Evolutionary conservation across 2,797 vertebrate genomes (phyloP).

Genomic region (Manis javanica): DNA sequence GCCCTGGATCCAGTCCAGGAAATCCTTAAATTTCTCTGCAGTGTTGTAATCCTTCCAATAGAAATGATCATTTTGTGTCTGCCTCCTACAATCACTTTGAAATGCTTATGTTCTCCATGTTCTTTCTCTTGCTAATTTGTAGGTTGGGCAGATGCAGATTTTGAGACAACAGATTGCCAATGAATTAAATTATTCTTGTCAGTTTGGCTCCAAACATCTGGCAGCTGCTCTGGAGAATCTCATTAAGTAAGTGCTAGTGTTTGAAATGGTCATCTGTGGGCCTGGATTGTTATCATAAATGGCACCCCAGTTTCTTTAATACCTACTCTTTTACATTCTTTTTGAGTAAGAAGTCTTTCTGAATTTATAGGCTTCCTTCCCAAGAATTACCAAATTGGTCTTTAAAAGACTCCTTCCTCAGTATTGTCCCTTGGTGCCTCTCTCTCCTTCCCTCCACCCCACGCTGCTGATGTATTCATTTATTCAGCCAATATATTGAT

Average conservation of each 20-base stretch:
- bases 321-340: neutral
- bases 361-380: neutral
- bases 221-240: conserved; percentile 97
- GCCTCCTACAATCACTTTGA: neutral
- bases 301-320: neutral
- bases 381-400: neutral
- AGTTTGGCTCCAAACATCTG: conserved; percentile 98
- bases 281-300: neutral
- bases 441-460: neutral
- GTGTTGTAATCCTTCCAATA: neutral
- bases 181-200: conserved; percentile 97
- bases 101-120: fast-evolving
- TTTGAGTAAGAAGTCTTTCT: neutral
- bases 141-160: conserved; percentile 99
- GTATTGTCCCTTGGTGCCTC: neutral
- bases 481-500: neutral
- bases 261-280: neutral
- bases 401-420: neutral
- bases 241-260: conserved; percentile 92
- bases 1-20: no score
- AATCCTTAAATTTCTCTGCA: no score
- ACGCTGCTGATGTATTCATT: neutral
- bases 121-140: conserved; percentile 51
- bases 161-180: conserved; percentile 97
- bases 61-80: neutral